Conservation (phyloP, 2,888 invertebrate species). For the Oeneis ivallda region DNA sequence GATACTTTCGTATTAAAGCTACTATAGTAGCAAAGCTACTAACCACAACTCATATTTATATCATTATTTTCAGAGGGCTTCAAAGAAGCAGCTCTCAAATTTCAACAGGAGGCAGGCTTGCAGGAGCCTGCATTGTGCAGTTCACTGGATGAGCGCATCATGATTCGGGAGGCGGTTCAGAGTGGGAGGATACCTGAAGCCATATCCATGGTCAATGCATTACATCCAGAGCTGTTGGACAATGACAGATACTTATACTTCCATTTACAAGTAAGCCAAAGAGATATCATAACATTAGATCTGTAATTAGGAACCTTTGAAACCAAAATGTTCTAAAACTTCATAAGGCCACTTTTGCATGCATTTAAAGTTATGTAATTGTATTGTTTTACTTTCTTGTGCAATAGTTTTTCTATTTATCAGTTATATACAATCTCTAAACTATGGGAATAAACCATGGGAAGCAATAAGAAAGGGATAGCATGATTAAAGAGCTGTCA, state of each 20-base stretch:
- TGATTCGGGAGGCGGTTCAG: slow-evolving; percentile 96
- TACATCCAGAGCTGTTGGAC: slow-evolving; percentile 96
- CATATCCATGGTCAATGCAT: slow-evolving; percentile 94
- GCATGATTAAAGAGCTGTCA: no score
- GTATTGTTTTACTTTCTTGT: no score
- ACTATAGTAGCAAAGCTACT: no score
- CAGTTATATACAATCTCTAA: no score
- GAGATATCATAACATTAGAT: slow-evolving; percentile 8
- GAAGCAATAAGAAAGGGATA: no score
- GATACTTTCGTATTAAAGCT: no score
- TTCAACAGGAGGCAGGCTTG: slow-evolving; percentile 94
- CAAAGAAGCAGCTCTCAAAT: slow-evolving; percentile 98
- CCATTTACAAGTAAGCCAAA: slow-evolving; percentile 92
- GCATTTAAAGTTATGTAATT: no score
- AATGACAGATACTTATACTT: slow-evolving; percentile 98
- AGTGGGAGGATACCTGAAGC: slow-evolving; percentile 96
- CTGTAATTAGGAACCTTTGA: no score
- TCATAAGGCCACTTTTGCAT: no score
- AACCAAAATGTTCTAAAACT: no score
- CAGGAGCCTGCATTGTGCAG: slow-evolving; percentile 82
- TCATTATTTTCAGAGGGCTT: slow-evolving; percentile 87
- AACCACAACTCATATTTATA: neutral
- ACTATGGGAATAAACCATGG: no score
- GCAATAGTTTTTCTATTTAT: no score
- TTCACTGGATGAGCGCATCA: slow-evolving; percentile 94